Evolutionary conservation across 1,140 invertebrate genomes (phyloP).

Genomic region (Lepidotrigona ventralis): DNA sequence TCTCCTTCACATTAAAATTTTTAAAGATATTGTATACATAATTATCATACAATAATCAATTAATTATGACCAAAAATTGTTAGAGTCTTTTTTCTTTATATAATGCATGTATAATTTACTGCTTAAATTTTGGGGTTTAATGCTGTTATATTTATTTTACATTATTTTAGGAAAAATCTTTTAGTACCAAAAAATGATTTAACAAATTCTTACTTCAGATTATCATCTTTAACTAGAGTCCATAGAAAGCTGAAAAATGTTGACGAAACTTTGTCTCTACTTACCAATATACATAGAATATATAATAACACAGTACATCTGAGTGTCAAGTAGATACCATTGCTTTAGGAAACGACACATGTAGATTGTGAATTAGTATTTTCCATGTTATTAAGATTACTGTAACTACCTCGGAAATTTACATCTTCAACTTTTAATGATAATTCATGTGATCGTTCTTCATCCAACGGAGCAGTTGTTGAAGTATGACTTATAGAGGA

Average conservation of each 20-base stretch:
- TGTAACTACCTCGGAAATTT: slow-evolving; percentile 68
- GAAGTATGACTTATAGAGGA: slow-evolving; percentile 76
- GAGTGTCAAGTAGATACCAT: not conserved
- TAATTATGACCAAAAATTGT: slow-evolving; percentile 1
- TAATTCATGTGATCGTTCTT: slow-evolving; percentile 67
- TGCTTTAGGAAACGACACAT: slow-evolving; percentile 72
- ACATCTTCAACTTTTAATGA: slow-evolving; percentile 63
- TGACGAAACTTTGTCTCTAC: slow-evolving; percentile 1
- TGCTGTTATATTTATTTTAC: not conserved
- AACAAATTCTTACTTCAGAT: not conserved
- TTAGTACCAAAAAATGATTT: slow-evolving; percentile 11
- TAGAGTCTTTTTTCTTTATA: not conserved
- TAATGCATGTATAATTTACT: slow-evolving; percentile 7
- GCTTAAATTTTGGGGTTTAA: not conserved
- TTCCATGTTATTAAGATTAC: slow-evolving; percentile 68
- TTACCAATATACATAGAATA: not conserved
- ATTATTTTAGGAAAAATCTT: slow-evolving; percentile 5
- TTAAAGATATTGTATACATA: slow-evolving; percentile 14
- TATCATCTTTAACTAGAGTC: not conserved
- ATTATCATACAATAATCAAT: slow-evolving; percentile 1
- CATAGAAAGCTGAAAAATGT: slow-evolving; percentile 10
- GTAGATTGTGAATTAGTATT: slow-evolving; percentile 62
- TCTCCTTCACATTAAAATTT: not conserved
- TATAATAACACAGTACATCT: not conserved
- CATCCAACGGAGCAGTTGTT: slow-evolving; percentile 70